phyloP scores from a whole-genome alignment of 2,113 vertebrate genomes.

The Callithrix jacchus region DNA sequence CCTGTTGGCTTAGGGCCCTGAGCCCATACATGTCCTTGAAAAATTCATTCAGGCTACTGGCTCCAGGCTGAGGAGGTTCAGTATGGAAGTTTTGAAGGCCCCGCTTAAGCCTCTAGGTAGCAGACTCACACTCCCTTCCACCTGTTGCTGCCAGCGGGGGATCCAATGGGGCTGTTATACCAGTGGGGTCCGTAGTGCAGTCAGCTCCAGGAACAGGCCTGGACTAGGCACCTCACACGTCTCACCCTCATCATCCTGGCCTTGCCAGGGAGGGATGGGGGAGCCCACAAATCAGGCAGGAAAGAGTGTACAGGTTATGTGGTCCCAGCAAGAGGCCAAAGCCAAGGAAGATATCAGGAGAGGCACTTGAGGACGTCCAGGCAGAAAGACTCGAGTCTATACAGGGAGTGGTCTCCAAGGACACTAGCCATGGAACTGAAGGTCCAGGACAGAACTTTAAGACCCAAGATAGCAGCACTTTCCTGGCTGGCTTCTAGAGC shows the following conservation, averaged over 20 bases:
- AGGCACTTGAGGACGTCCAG: background rate
- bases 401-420: background rate
- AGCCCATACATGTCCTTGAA: background rate
- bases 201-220: background rate
- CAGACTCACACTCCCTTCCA: background rate
- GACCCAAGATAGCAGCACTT: accelerated
- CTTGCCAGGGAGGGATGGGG: background rate
- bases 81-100: background rate
- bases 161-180: accelerated
- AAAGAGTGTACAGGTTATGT: too few species aligned
- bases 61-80: background rate
- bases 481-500: background rate
- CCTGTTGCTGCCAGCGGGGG: background rate
- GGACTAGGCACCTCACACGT: background rate
- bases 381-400: background rate
- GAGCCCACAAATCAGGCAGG: background rate
- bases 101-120: background rate
- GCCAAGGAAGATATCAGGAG: background rate
- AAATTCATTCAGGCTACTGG: background rate
- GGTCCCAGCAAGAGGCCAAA: background rate
- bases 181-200: accelerated
- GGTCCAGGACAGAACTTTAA: background rate
- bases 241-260: background rate
- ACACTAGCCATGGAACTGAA: too few species aligned
- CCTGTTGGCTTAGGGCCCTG: background rate